phyloP scores from a whole-genome alignment of 2,113 vertebrate species.

The Pelecanoides urinatrix region DNA sequence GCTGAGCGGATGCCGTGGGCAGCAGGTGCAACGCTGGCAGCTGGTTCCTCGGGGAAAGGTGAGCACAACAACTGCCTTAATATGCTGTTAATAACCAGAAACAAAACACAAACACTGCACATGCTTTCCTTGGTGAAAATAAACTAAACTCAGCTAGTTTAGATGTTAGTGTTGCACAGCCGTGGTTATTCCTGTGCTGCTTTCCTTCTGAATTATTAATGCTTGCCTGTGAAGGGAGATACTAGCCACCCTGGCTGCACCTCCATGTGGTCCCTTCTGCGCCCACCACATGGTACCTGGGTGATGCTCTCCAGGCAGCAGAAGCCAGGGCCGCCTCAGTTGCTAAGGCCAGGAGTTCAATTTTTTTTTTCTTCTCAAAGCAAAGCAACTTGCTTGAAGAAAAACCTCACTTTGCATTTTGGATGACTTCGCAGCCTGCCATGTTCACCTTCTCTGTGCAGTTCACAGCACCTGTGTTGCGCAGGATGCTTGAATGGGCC shows the following conservation, averaged over 20 bases:
- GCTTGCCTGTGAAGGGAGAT: neutral
- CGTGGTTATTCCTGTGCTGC: neutral
- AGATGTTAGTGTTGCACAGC: neutral
- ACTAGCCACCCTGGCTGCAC: neutral
- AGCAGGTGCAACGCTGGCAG: neutral
- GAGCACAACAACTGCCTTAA: neutral
- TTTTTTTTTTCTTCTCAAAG: neutral
- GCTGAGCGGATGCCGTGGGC: neutral
- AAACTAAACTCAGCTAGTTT: neutral
- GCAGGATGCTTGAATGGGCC: neutral
- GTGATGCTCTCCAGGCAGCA: neutral
- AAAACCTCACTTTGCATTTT: neutral
- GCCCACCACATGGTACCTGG: accelerated
- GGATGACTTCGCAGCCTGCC: neutral
- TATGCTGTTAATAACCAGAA: neutral
- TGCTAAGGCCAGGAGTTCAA: neutral
- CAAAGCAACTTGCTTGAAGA: neutral
- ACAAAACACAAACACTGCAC: neutral
- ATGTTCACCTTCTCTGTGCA: neutral
- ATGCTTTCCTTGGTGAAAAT: neutral
- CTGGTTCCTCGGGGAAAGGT: neutral
- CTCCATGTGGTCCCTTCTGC: neutral
- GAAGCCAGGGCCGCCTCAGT: neutral
- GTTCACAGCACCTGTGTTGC: neutral
- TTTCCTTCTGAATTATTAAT: neutral